A percentile compares a stretch with the other conserved stretches of the same genome.
Conservation (phyloP, 2,888 invertebrate genomes). For the Nudaria mundana region DNA sequence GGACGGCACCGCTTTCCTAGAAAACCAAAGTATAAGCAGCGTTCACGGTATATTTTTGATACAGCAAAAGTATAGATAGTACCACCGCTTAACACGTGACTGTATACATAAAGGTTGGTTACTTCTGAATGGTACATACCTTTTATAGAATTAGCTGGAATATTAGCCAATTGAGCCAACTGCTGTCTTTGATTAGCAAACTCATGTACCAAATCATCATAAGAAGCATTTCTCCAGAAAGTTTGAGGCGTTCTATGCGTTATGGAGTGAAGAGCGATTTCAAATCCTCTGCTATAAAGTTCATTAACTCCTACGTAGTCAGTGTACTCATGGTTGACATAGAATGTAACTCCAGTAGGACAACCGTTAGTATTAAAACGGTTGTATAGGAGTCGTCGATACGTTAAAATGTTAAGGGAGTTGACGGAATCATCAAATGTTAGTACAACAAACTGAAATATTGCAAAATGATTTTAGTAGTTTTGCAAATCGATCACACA, state of each 20-base stretch:
- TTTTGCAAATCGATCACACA: too few relatives aligned
- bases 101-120: too few relatives aligned
- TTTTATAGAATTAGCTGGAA: constrained; percentile 61
- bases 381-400: constrained; percentile 70
- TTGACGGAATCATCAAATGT: constrained; percentile 86
- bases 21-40: too few relatives aligned
- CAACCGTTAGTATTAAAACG: constrained; percentile 84
- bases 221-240: constrained; percentile 80
- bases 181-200: constrained; percentile 81
- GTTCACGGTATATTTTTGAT: too few relatives aligned
- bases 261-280: constrained; percentile 87
- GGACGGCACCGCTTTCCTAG: too few relatives aligned
- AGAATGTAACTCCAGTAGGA: constrained; percentile 84
- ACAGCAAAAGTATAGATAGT: too few relatives aligned
- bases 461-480: too few relatives aligned
- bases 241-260: constrained; percentile 76
- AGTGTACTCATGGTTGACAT: constrained; percentile 87
- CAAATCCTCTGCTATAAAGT: constrained; percentile 81
- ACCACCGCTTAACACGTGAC: too few relatives aligned
- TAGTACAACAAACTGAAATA: constrained; percentile 83
- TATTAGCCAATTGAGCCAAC: constrained; percentile 76
- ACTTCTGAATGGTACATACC: too few relatives aligned
- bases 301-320: constrained; percentile 83
- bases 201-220: constrained; percentile 76
- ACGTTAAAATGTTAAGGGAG: constrained; percentile 75